These are phyloP conservation scores for Pachycephala philippinensis DNA, from an alignment of 2,113 vertebrate species.

Conservation along the genomic window DNA sequence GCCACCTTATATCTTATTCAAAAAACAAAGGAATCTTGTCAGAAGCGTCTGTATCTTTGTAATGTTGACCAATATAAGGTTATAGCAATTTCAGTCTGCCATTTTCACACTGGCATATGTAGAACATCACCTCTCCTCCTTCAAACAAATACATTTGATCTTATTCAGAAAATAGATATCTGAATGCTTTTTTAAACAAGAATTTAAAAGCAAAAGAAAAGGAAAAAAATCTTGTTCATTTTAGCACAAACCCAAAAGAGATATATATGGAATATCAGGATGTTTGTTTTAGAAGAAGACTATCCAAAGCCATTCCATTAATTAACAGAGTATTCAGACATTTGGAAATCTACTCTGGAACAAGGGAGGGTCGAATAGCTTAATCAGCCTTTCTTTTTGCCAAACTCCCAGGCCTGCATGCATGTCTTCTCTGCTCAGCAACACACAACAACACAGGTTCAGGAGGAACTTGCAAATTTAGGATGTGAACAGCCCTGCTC, in stretches of 20 bases:
- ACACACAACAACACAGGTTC: not conserved
- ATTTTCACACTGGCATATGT: not conserved
- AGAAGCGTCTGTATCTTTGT: not conserved
- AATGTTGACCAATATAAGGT: not conserved
- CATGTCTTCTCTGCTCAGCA: not conserved
- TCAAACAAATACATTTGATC: not conserved
- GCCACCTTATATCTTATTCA: not conserved
- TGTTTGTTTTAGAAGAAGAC: not conserved
- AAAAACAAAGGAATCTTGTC: not conserved
- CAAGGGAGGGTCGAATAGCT: not conserved
- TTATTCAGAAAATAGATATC: not conserved
- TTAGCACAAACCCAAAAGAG: not conserved
- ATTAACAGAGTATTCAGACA: constrained; percentile 24
- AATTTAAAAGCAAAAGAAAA: not conserved
- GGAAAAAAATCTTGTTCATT: not conserved
- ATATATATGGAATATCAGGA: not conserved
- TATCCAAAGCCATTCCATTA: not conserved
- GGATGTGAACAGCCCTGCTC: not conserved
- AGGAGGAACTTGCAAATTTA: not conserved
- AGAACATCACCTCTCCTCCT: not conserved
- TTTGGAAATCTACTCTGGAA: constrained; percentile 10
- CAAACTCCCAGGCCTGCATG: not conserved
- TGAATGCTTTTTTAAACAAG: not conserved
- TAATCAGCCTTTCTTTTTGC: constrained; percentile 12
- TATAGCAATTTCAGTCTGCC: not conserved